Percentiles rank a stretch among this genome's conserved stretches.
These are phyloP conservation scores for Mormoops blainvillei DNA, from an alignment of 2,113 vertebrate genomes.

Conservation along the genomic window DNA sequence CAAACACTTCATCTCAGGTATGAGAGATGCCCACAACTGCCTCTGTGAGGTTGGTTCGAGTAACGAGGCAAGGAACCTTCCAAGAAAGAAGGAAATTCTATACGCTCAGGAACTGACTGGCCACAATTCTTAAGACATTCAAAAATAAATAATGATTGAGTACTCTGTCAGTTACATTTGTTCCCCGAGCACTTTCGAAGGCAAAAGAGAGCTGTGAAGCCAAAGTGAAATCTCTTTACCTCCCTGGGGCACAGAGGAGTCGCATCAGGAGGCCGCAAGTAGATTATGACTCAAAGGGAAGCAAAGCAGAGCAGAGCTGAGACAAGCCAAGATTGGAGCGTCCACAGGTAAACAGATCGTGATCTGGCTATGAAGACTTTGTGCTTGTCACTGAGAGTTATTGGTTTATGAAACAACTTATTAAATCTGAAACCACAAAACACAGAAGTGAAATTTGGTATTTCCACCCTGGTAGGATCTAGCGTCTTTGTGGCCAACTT, in stretches of 20 bases:
- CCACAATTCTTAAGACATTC: background rate
- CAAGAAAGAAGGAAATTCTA: background rate
- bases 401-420: background rate
- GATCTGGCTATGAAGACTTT: background rate
- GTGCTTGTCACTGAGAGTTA: background rate
- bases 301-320: background rate
- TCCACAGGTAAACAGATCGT: background rate
- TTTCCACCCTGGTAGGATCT: background rate
- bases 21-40: background rate
- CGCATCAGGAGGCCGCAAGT: background rate
- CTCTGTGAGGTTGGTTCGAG: background rate
- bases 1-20: background rate
- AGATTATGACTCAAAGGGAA: background rate
- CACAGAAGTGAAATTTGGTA: background rate
- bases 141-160: background rate
- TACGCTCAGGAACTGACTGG: background rate
- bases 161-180: background rate
- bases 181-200: background rate
- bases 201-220: background rate
- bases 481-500: background rate
- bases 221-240: background rate
- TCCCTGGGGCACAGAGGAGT: background rate
- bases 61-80: background rate
- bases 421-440: background rate
- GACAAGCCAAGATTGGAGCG: background rate